Base-by-base conservation (phyloP, 2,888 invertebrate genomes). In the Syrphus vitripennis region DNA sequence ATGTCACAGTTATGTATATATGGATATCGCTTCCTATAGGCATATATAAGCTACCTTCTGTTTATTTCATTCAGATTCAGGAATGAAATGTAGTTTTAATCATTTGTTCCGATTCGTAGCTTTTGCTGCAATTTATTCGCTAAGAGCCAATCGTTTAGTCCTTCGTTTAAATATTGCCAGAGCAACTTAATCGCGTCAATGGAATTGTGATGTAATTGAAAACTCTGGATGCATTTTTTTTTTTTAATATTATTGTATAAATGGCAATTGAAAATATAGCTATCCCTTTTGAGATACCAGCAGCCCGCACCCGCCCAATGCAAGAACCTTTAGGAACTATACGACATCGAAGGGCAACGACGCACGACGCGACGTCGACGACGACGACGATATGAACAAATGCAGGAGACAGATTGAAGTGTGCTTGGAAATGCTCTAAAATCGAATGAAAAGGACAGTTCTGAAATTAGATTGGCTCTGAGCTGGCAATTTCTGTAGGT, bases 201-300 rank as follows among this genome's bases (percentile, higher is more conserved):
- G 76, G 76, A 59, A 71, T 77, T 82, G 71, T 77, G 82, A 82
- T 76, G 81, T 70, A 65, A 76, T 76, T 75, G 74, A 40, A 75
- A 75, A 65, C 48, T 50, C 26, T 29, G n/a, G 12, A 31, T 40
- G 74, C 40, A 75, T 50, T 79, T 79, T 69, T 40, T 34, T 34
- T 40, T 40, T 50, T 81, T 45, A 53, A 42, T 53, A 40, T 16
- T 10, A 45, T n/a, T n/a, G n/a, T n/a, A n/a, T 26, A 53, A 75
- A 75, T 70, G 69, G 29, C 59, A 61, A 74, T 80, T 61, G 57
- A 48, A 67, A 59, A 61, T 71, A 24, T 19, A 59, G 16, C 29
- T 34, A 12, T 31, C 29, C 16, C 31, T n/a, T 5, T n/a, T n/a
- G n/a, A n/a, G n/a, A n/a, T 26, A 12, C 9, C 10, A n/a, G 10